Evolutionary conservation across 1,140 invertebrate species (phyloP), one percentile per base, ranked within the genome.

Genomic region (Delia radicum): DNA sequence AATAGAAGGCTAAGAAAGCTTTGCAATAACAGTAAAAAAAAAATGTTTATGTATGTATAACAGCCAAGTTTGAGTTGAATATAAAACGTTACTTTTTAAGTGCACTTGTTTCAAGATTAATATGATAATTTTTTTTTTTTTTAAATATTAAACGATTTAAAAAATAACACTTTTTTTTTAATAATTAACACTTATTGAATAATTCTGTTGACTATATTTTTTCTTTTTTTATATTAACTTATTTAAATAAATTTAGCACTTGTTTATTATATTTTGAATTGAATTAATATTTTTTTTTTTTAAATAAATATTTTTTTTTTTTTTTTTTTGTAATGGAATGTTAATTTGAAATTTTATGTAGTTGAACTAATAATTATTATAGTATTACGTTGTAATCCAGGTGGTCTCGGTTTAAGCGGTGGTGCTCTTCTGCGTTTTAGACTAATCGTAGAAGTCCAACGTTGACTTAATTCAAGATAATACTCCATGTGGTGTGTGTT

Each of bases 331-430:
- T n/a, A n/a, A n/a, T n/a, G n/a, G n/a, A n/a, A n/a, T n/a, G n/a
- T n/a, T n/a, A n/a, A n/a, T n/a, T n/a, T n/a, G n/a, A n/a, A n/a
- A n/a, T n/a, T n/a, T n/a, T n/a, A n/a, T n/a, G n/a, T n/a, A n/a
- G n/a, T n/a, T n/a, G 27, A 10, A 29, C 10, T 29, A 28, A n/a
- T 8, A 7, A 21, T 55, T 55, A 21, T 55, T 55, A 55, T 55
- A 21, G 24, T 61, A 18, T n/a, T 55, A 55, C 7, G 21, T 37
- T 10, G 18, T 72, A 31, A 55, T 76, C 75, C 75, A 18, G 75
- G 75, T 65, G 75, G 75, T 76, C 75, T 67, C 26, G 75, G 73
- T 27, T 74, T 76, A 29, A 31, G 55, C 42, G 75, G 75, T 62
- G 75, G 75, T 28, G 62, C 75, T 48, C 75, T 65, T 74, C 62